phyloP scores from a whole-genome alignment of 2,888 invertebrate species.

The Lycaena phlaeas region DNA sequence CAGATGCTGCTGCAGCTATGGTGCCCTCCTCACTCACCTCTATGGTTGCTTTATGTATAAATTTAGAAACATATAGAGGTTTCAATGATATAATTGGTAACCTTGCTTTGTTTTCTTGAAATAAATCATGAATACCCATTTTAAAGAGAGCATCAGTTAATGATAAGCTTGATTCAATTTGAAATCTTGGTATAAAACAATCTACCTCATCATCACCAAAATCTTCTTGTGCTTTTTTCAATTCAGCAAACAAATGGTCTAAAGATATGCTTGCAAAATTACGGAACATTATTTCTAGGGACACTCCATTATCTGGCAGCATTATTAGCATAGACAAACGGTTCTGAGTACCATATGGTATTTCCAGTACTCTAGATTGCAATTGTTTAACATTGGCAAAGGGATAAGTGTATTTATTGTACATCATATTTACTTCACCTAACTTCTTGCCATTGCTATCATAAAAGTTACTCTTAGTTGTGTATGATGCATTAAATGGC shows the following conservation, averaged over 20 bases:
- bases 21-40: constrained; percentile 84
- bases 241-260: constrained; percentile 59
- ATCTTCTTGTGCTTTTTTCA: constrained; percentile 58
- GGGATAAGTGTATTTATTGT: constrained; percentile 71
- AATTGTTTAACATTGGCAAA: constrained; percentile 71
- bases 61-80: constrained; percentile 68
- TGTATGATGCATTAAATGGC: constrained; percentile 74
- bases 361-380: constrained; percentile 75
- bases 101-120: constrained; percentile 48
- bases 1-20: constrained; percentile 75
- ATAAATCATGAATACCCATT: constrained; percentile 69
- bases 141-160: constrained; percentile 63
- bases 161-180: constrained; percentile 70
- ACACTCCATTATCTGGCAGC: constrained; percentile 73
- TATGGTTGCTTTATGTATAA: constrained; percentile 80
- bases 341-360: constrained; percentile 76
- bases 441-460: constrained; percentile 62
- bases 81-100: constrained; percentile 61
- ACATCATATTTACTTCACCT: constrained; percentile 84
- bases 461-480: constrained; percentile 67
- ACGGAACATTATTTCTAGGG: constrained; percentile 62
- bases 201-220: constrained; percentile 76
- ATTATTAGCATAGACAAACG: constrained; percentile 77
- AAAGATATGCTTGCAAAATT: constrained; percentile 60
- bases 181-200: constrained; percentile 77